A percentile compares a stretch with the other conserved stretches of the same genome.
Conservation (phyloP, 2,888 invertebrate species). For the Sesamia inferens region DNA sequence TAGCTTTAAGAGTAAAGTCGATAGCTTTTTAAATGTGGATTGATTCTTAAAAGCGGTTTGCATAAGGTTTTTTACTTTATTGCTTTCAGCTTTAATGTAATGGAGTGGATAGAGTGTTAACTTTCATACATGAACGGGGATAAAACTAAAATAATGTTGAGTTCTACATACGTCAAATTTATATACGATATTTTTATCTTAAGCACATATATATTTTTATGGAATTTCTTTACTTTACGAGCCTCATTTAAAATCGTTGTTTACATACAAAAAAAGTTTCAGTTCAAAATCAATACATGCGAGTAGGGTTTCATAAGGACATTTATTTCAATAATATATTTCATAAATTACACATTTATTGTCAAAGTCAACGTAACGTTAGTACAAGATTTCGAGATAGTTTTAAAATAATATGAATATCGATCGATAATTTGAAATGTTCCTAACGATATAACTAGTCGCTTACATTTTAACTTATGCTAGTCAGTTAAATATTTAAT, state of each 20-base stretch:
- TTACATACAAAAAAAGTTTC: conserved; percentile 31
- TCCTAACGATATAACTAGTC: conserved; percentile 64
- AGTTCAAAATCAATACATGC: conserved; percentile 55
- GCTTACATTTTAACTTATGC: conserved; percentile 64
- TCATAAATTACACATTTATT: conserved; percentile 89
- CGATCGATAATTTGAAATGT: conserved; percentile 66
- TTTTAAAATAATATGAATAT: conserved; percentile 68
- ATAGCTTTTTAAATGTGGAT: conserved; percentile 35
- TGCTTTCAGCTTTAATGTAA: neutral
- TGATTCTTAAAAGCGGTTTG: conserved; percentile 17
- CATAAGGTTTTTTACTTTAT: neutral
- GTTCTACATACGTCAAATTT: neutral
- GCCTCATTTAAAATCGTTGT: conserved; percentile 21
- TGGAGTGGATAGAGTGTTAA: conserved; percentile 6
- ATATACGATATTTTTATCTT: conserved; percentile 7
- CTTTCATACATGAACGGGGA: neutral
- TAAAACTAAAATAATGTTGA: conserved; percentile 1
- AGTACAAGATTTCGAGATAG: conserved; percentile 79
- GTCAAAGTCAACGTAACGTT: conserved; percentile 89
- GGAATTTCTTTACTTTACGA: conserved; percentile 3
- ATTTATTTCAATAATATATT: conserved; percentile 83
- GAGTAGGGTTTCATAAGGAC: conserved; percentile 72
- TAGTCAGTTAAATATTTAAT: conserved; percentile 68
- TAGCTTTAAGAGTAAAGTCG: conserved; percentile 43
- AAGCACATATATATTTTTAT: conserved; percentile 5